These are phyloP conservation scores for Lycophotia porphyrea DNA, from an alignment of 2,888 invertebrate species.

Conservation along the genomic window DNA sequence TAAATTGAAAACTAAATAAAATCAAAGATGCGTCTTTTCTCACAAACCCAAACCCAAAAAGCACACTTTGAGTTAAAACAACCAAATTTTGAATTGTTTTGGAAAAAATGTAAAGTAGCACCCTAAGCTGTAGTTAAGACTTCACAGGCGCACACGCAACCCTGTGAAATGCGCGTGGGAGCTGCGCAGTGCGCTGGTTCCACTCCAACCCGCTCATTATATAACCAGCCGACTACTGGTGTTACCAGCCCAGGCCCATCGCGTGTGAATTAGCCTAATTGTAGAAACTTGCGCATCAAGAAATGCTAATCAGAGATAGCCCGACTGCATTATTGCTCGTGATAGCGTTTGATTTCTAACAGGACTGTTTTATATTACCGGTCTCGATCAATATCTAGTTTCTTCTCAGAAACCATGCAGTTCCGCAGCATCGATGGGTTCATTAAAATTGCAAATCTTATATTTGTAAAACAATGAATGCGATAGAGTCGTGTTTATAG, in stretches of 20 bases:
- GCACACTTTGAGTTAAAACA: slow-evolving; percentile 19
- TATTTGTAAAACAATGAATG: slow-evolving; percentile 38
- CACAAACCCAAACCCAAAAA: slow-evolving; percentile 31
- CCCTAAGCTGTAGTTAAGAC: slow-evolving; percentile 64
- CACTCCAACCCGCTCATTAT: slow-evolving; percentile 79
- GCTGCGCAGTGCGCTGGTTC: slow-evolving; percentile 62
- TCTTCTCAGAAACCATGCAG: slow-evolving; percentile 42
- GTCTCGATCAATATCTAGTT: slow-evolving; percentile 42
- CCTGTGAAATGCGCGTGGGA: slow-evolving; percentile 76
- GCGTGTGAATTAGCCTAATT: slow-evolving; percentile 86
- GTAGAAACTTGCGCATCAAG: slow-evolving; percentile 83
- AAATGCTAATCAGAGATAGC: slow-evolving; percentile 84
- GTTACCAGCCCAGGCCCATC: slow-evolving; percentile 78
- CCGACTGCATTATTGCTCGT: slow-evolving; percentile 63
- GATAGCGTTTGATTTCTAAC: slow-evolving; percentile 61
- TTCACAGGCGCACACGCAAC: slow-evolving; percentile 74
- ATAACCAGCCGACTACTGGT: slow-evolving; percentile 85
- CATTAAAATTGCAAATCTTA: slow-evolving; percentile 49
- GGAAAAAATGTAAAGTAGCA: slow-evolving; percentile 57
- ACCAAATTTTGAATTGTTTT: slow-evolving; percentile 54
- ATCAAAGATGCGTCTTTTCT: slow-evolving; percentile 10
- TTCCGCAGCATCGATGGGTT: slow-evolving; percentile 24
- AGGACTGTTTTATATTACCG: slow-evolving; percentile 46
- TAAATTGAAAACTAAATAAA: slow-evolving; percentile 7
- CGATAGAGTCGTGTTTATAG: slow-evolving; percentile 16